These are phyloP conservation scores for cattle (Bos taurus) DNA, from an alignment of 2,113 vertebrate species.

Conservation along the genomic window DNA sequence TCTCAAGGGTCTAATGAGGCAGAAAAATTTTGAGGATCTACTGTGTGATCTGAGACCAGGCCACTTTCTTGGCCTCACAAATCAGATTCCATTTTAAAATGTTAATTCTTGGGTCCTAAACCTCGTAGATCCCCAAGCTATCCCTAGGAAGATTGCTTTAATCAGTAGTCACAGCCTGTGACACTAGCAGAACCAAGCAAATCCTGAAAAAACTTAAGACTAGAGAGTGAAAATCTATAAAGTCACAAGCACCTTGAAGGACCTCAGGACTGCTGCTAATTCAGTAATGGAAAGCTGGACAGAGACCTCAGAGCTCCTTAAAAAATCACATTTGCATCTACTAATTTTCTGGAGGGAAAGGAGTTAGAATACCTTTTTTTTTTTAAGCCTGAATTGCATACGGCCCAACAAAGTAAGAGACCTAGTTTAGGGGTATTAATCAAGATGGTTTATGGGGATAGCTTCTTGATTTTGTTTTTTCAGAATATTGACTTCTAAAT, in stretches of 20 bases:
- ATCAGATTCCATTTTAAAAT: neutral
- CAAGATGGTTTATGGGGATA: neutral
- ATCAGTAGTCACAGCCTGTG: neutral
- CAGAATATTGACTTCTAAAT: slow-evolving; percentile 27
- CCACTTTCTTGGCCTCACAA: neutral
- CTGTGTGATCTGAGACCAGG: neutral
- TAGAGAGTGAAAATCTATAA: neutral
- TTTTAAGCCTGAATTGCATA: slow-evolving; percentile 15
- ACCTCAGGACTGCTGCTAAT: neutral
- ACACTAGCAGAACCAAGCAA: neutral
- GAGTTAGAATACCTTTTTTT: neutral
- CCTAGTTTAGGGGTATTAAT: neutral
- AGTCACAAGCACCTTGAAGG: neutral
- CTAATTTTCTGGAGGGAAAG: slow-evolving; percentile 3
- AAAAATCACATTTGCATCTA: slow-evolving; percentile 5
- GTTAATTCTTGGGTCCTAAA: neutral
- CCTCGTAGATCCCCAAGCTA: neutral
- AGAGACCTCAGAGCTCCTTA: neutral
- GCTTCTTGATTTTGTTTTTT: neutral
- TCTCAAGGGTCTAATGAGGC: neutral
- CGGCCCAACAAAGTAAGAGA: neutral
- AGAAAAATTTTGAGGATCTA: neutral
- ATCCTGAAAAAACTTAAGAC: neutral
- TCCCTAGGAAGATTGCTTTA: neutral
- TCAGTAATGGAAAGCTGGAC: slow-evolving; percentile 13